Base-by-base conservation (phyloP, 1,140 invertebrate genomes). In the Nasonia giraulti region DNA sequence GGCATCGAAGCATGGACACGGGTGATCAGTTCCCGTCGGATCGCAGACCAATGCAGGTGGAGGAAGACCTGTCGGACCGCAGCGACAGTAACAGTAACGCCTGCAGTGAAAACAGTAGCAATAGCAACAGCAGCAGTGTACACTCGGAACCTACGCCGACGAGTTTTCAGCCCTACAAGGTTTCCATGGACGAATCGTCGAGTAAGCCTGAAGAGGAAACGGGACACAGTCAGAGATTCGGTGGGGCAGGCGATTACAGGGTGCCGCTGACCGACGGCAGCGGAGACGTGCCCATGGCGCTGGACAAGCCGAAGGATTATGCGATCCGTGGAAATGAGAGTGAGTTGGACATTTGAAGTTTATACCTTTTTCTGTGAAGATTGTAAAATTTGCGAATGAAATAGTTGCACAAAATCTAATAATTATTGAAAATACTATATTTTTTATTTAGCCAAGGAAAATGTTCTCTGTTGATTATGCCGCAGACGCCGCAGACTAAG, bases 51-150 rank as follows among this genome's bases (percentile, higher is more conserved):
- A 68, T 76, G 85, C 74, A 14, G 12, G 89, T 88, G 8, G 88
- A 87, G n/a, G 92, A 93, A 2, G 91, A 92, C n/a, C 88, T 91
- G 40, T 92, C 92, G 20, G 92, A 92, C 62, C 90, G 90, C 47
- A 92, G 91, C 83, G 91, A 90, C 80, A 91, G 91, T 23, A 90
- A 87, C 86, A 91, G 89, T 5, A 86, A 62, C 82, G 91, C 89
- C 82, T 91, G 91, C 33, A 91, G 87, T 85, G 91, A 88, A 4
- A 86, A 37, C 84, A 80, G 10, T 2, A 82, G 69, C 75, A 78
- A 68, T n/a, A 89, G 89, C 37, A 88, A 89, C 66, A 89, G 87
- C 78, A 88, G 89, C 23, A 90, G 89, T 82, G 89, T 89, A 7
- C 86, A 89, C 55, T 86, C 88, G 6, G 89, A 89, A 50, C 84